Conservation (phyloP, 2,113 vertebrate species). For the Cephalopholis sonnerati region DNA sequence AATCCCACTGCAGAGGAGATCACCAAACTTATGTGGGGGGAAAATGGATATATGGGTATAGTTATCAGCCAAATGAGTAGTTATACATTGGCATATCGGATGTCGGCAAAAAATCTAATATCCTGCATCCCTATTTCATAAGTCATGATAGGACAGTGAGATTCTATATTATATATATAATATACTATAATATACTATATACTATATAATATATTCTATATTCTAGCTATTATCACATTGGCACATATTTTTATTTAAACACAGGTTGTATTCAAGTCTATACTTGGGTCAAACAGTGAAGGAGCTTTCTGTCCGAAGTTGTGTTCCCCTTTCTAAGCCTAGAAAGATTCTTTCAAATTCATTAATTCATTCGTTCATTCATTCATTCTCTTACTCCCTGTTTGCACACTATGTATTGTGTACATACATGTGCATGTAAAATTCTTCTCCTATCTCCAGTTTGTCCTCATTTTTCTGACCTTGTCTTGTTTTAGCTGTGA, state of each 20-base stretch:
- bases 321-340: not conserved
- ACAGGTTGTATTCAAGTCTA: not conserved
- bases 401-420: not conserved
- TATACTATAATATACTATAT: no score
- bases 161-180: no score
- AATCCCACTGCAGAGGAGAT: no score
- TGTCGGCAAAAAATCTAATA: no score
- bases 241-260: not conserved
- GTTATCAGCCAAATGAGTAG: no score
- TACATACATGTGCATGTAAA: not conserved
- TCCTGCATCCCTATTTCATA: no score
- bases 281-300: not conserved
- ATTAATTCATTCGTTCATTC: not conserved
- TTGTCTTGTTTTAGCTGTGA: not conserved
- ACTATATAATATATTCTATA: no score
- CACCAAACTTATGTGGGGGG: no score
- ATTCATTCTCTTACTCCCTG: not conserved
- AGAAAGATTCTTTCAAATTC: no score
- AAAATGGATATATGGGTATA: no score
- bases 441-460: not conserved
- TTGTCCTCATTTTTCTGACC: not conserved
- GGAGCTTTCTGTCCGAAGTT: not conserved
- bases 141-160: no score
- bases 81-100: no score
- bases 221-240: not conserved